phyloP scores from a whole-genome alignment of 1,140 invertebrate species.

The Nautilus pompilius region DNA sequence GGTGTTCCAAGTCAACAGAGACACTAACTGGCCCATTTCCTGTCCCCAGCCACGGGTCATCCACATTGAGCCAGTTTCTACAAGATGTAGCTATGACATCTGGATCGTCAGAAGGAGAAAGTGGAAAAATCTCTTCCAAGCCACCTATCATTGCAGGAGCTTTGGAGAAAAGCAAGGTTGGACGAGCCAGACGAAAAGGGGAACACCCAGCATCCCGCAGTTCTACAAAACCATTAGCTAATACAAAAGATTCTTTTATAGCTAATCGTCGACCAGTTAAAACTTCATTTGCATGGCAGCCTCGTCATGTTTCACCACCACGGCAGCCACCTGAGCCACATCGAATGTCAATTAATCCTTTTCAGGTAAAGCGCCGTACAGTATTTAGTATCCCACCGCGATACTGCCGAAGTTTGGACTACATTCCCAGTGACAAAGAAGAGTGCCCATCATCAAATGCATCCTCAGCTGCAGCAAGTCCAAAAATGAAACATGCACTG shows the following conservation, averaged over 20 bases:
- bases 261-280: background rate
- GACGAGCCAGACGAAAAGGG: too few species aligned
- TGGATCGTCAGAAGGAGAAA: too few species aligned
- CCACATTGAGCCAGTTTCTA: too few species aligned
- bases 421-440: conserved; percentile 50
- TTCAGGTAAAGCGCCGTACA: conserved; percentile 45
- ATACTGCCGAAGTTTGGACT: conserved; percentile 49
- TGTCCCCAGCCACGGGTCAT: too few species aligned
- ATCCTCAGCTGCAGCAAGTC: conserved; percentile 43
- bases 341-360: conserved; percentile 27
- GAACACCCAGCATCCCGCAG: too few species aligned
- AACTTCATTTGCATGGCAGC: conserved; percentile 8
- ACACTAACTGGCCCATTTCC: too few species aligned
- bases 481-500: conserved; percentile 32
- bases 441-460: conserved; percentile 32
- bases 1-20: conserved; percentile 38
- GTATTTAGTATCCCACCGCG: conserved; percentile 36
- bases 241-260: too few species aligned
- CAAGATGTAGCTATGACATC: too few species aligned
- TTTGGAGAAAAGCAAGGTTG: too few species aligned
- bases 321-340: background rate
- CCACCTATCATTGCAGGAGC: too few species aligned
- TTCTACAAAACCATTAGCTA: too few species aligned
- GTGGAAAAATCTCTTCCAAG: too few species aligned
- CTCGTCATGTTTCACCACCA: conserved; percentile 19